Evolutionary conservation across 2,888 invertebrate species (phyloP), one percentile per base, ranked within the genome.

Genomic region (Plutella xylostella): DNA sequence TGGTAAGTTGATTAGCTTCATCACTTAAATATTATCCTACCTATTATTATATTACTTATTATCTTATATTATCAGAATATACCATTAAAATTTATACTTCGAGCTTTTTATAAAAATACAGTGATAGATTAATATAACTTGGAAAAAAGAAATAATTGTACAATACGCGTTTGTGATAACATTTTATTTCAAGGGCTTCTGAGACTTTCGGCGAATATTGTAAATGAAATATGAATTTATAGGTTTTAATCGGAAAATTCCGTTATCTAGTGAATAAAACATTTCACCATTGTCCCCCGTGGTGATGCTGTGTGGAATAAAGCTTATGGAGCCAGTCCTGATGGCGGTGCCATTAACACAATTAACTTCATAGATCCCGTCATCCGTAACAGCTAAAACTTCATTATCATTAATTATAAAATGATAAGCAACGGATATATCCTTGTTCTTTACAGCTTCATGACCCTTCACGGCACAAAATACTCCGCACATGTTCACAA

Each of bases 241-340:
- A 1, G 82, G 80, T 48, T 54, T 74, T 51, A 80, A 60, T 56
- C 65, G 70, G 51, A 60, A 80, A 39, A 82, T 72, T 44, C 51
- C 58, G 52, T 72, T 60, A 20, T 75, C 66, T 1, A 60, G 47
- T 2, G 72, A 65, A 51, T 78, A 82, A 52, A 65, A 78, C 51
- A 80, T 68, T 45, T 80, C 80, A 1, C 80, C 80, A 19, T 82
- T 78, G 44, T 80, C 80, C 0, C 82, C 82, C 40, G 72, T 72
- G 3, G 70, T 64, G 17, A 82, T 69, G 44, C 80, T 76, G 37
- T 59, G 55, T 0, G 79, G 72, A 7, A 53, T 55, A 44, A 79
- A 79, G 44, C 67, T 52, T 37, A 80, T 42, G 42, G 60, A 55
- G 1, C 72, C 66, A 0, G 75, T 53, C 49, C 60, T 71, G 1